Evolutionary conservation across 2,797 vertebrate genomes (phyloP).

Genomic region (Coregonus suidteri): DNA sequence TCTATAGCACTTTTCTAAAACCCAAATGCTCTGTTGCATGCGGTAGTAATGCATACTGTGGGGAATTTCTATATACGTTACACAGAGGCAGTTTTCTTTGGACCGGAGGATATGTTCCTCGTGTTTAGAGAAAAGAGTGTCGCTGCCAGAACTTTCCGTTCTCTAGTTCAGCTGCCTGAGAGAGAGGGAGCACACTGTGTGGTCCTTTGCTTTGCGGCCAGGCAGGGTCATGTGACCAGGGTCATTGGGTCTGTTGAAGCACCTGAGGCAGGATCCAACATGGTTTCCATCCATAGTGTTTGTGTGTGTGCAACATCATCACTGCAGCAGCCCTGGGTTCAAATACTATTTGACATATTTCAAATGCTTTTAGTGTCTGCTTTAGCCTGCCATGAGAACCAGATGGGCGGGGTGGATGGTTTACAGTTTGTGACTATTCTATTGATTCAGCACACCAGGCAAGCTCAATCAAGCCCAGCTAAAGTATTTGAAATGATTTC

Average conservation of each 20-base stretch:
- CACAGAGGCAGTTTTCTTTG: slow-evolving; percentile 37
- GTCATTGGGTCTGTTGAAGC: slow-evolving; percentile 34
- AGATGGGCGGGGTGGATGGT: too few species aligned
- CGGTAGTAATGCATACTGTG: background rate
- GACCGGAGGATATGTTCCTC: slow-evolving; percentile 13
- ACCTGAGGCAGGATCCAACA: slow-evolving; percentile 14
- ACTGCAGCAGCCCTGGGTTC: too few species aligned
- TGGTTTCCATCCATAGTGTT: background rate
- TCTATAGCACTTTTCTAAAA: background rate
- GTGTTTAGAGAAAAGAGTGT: slow-evolving; percentile 28
- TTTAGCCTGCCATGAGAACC: too few species aligned
- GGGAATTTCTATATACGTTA: background rate
- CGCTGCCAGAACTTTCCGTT: background rate
- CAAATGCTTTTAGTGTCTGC: too few species aligned
- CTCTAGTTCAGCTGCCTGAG: background rate
- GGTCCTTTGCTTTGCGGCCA: slow-evolving; percentile 1
- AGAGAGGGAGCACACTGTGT: slow-evolving; percentile 8
- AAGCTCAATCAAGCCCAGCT: background rate
- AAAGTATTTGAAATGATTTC: background rate
- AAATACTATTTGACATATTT: too few species aligned
- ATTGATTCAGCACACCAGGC: background rate
- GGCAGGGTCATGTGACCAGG: slow-evolving; percentile 24
- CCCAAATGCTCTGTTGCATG: background rate
- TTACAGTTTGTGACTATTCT: too few species aligned
- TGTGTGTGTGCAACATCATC: background rate